Evolutionary conservation across 1,140 invertebrate genomes (phyloP), one percentile per base, ranked within the genome.

Genomic region (Anastatus disparis): DNA sequence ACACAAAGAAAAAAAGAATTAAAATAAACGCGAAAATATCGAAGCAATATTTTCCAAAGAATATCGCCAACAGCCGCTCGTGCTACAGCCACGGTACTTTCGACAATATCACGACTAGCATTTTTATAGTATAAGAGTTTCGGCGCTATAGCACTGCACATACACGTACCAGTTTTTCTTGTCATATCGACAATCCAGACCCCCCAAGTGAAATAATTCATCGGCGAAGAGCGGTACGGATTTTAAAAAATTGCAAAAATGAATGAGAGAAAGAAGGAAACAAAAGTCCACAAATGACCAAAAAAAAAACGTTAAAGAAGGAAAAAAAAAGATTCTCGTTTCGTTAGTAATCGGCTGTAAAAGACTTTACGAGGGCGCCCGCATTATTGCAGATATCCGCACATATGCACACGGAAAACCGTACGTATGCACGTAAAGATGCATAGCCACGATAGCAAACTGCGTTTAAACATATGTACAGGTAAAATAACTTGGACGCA

Each of bases 91-190:
- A 10, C n/a, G 48, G 35, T 26, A 15, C 46, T 65, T 44, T 29
- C 50, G 46, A 55, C 22, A 31, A 65, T 55, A 65, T 65, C 53
- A n/a, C 35, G 17, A 55, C 50, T 66, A 10, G 50, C 17, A 42
- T 55, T 50, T 55, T 55, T 22, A 27, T 12, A 26, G 20, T 20
- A 17, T 52, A 64, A 64, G 2, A 22, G 27, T 46, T 8, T n/a
- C 27, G n/a, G 4, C 56, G 3, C 22, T 46, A n/a, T 46, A 8
- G 6, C 42, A 4, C 42, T n/a, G n/a, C n/a, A n/a, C 42, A 13
- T 15, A 6, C 17, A 6, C 42, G 6, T 13, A 3, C 13, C 12
- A 46, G 15, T 1, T 20, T 35, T 27, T 22, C 29, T 26, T 12
- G 10, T 55, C 50, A 20, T 66, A 66, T 64, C 62, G 44, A 40